Evolutionary conservation across 2,113 vertebrate genomes (phyloP), one percentile per base, ranked within the genome.

Genomic region (Hyaena hyaena): DNA sequence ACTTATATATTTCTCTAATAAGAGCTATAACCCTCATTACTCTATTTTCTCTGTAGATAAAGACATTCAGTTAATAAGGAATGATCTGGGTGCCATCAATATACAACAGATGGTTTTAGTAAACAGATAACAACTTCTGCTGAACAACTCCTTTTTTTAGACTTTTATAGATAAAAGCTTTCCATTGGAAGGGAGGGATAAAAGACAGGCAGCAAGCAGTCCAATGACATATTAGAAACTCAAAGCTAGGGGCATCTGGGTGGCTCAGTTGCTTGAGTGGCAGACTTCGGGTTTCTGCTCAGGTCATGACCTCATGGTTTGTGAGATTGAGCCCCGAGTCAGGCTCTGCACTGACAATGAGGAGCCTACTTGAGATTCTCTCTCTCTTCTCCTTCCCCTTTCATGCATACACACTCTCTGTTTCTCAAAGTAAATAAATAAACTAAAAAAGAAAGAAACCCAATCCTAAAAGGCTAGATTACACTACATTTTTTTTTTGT

Each of bases 31-130:
- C 21, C 0, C 50, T 95, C 71, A 66, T 86, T 93, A 65, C 2
- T 73, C 88, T 91, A 79, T 65, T 83, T 93, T 92, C 39, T 92
- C 65, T 95, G 31, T 58, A 89, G 39, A 83, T 83, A 73, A 97
- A 95, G 88, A 66, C 58, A 66, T 93, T 95, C 31, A 7, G 23
- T 93, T 93, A 93, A 69, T 28, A 83, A 10, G 76, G 35, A 92
- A 45, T 92, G 83, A 84, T 66, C 35, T 71, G 45, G 24, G 24
- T 14, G 5, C 35, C 33, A 48, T 10, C 16, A 68, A 31, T 68
- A 65, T 50, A 90, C 1, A 39, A 55, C 4, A 88, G 43, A 83
- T n/a, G 50, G 85, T 43, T 71, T 55, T 6, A 55, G 48, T 61
- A 91, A 43, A 61, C 28, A 66, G 28, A 86, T 77, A 35, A 79